A percentile compares a stretch with the other conserved stretches of the same genome.
Conservation (phyloP, 2,113 vertebrate species). For the Connochaetes taurinus region DNA sequence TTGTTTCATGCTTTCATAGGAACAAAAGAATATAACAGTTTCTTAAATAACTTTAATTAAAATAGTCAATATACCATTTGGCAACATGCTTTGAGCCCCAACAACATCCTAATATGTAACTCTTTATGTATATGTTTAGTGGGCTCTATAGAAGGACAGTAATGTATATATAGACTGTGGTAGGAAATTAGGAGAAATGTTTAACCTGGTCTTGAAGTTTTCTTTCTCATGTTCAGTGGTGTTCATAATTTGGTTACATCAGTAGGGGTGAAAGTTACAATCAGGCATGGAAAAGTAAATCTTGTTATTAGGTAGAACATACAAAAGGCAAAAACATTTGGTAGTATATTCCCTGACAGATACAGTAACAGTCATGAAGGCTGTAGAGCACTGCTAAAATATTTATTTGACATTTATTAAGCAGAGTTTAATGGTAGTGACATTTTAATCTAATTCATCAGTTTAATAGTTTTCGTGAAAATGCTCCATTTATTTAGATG, state of each 20-base stretch:
- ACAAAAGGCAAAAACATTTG: constrained; percentile 19
- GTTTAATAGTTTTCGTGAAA: constrained; percentile 75
- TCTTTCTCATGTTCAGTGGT: not conserved
- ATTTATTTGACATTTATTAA: constrained; percentile 77
- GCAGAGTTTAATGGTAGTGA: constrained; percentile 75
- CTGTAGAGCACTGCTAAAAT: constrained; percentile 35
- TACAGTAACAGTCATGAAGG: constrained; percentile 35
- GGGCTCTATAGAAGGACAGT: not conserved
- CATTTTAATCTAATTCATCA: constrained; percentile 77
- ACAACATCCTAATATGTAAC: not conserved
- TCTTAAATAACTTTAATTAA: not conserved
- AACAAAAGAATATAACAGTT: not conserved
- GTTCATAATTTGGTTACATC: not conserved
- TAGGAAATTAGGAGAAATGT: not conserved
- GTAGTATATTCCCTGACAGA: not conserved
- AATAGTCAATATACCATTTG: not conserved
- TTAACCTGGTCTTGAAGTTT: not conserved
- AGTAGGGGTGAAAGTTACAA: not conserved
- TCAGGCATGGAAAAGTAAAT: not conserved
- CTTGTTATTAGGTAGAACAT: constrained; percentile 16
- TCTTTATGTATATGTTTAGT: not conserved
- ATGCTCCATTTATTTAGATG: constrained; percentile 71
- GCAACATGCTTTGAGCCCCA: not conserved
- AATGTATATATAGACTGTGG: not conserved
- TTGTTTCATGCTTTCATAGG: not conserved